A percentile compares a stretch with the other conserved stretches of the same genome.
phyloP scores from a whole-genome alignment of 2,888 invertebrate genomes.

The Brachycybe producta region DNA sequence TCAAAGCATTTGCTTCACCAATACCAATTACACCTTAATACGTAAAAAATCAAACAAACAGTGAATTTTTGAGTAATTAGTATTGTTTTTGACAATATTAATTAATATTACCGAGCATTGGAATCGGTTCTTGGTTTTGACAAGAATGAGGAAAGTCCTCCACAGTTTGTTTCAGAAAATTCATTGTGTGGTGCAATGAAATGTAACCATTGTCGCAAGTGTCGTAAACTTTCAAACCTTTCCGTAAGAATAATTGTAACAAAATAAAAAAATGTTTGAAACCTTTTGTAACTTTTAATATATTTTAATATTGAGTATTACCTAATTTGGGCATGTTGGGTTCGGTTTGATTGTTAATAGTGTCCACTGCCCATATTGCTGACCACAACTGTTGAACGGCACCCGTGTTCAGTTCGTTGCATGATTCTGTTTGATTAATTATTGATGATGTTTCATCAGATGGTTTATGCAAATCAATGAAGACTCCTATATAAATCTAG shows the following conservation, averaged over 20 bases:
- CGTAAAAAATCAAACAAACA: neutral
- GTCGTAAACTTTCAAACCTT: slow-evolving; percentile 13
- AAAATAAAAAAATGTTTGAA: neutral
- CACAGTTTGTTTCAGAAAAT: neutral
- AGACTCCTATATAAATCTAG: slow-evolving; percentile 8
- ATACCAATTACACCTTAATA: slow-evolving; percentile 8
- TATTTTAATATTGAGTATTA: slow-evolving; percentile 17
- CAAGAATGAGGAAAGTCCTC: slow-evolving; percentile 1
- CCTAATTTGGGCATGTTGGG: slow-evolving; percentile 28
- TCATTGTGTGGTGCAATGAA: slow-evolving; percentile 5
- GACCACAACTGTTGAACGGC: slow-evolving; percentile 29
- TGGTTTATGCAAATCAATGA: slow-evolving; percentile 11
- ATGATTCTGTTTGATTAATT: slow-evolving; percentile 15
- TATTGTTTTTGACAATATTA: neutral
- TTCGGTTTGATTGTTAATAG: slow-evolving; percentile 29
- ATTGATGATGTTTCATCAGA: neutral
- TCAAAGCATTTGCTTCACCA: slow-evolving; percentile 5
- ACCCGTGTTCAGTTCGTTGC: slow-evolving; percentile 25
- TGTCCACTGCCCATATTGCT: slow-evolving; percentile 29
- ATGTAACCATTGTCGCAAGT: neutral
- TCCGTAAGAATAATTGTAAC: neutral
- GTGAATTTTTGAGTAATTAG: neutral
- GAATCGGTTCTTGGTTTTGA: neutral
- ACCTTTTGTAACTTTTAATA: neutral
- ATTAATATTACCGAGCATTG: slow-evolving; percentile 3